Percentiles rank a stretch among this genome's conserved stretches.
Evolutionary conservation across 2,797 vertebrate genomes (phyloP).

Genomic region (Delichon dasypus): DNA sequence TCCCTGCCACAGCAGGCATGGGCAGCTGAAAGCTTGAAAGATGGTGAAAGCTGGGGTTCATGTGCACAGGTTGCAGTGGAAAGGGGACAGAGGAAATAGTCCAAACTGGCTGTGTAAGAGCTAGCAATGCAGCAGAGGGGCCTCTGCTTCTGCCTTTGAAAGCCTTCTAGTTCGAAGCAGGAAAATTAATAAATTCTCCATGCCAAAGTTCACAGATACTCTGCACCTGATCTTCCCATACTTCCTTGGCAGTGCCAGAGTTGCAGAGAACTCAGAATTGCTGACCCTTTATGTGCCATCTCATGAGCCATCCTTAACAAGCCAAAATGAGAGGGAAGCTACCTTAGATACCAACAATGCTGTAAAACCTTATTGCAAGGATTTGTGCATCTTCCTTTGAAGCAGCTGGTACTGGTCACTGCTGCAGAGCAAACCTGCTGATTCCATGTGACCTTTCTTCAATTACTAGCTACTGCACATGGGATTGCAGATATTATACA

Average conservation of each 20-base stretch:
- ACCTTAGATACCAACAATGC: not conserved
- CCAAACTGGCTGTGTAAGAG: not conserved
- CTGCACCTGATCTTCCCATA: not conserved
- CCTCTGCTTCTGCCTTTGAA: not conserved
- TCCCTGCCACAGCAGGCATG: accelerated
- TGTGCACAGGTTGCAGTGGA: not conserved
- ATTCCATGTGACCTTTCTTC: not conserved
- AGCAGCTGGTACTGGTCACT: not conserved
- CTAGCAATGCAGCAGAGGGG: not conserved
- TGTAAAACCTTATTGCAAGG: not conserved
- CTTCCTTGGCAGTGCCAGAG: not conserved
- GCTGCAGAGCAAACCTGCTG: not conserved
- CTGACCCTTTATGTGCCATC: not conserved
- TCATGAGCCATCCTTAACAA: not conserved
- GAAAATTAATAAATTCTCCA: not conserved
- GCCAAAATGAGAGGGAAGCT: not conserved
- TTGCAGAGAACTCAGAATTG: not conserved
- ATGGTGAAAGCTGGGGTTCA: not conserved
- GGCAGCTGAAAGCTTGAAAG: not conserved
- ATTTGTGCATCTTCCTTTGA: not conserved
- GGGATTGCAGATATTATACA: not conserved
- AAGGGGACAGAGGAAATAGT: not conserved
- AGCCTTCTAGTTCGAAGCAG: not conserved
- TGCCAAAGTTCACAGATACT: not conserved
- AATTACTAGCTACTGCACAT: not conserved